Evolutionary conservation across 2,113 vertebrate genomes (phyloP), one percentile per base, ranked within the genome.

Genomic region (Micromys minutus): DNA sequence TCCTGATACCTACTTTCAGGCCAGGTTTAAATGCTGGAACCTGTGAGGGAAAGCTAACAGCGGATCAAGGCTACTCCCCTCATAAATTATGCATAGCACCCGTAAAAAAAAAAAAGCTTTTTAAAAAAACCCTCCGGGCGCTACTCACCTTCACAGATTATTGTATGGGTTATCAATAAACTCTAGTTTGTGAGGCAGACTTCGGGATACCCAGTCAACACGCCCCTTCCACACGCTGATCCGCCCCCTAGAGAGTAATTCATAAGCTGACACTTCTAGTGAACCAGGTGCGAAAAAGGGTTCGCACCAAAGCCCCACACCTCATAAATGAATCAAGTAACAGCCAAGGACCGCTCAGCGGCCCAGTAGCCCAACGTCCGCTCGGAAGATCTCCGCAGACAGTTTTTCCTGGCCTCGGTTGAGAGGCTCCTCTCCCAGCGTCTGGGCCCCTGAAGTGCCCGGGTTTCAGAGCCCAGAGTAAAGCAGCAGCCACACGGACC

Each of bases 161-260:
- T 75, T 89, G 87, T 42, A 26, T 52, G 87, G 81, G 61, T 93
- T 50, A 87, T 76, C 94, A 95, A 22, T 74, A 87, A 74, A 89
- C 50, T 93, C 75, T 94, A 92, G 42, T 88, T 94, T 89, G 57
- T 63, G 6, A 6, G 42, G 55, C 65, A 69, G 76, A 80, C 47
- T 47, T 91, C 36, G n/a, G 55, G 94, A 92, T 55, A 65, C 86
- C 89, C 75, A 22, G 75, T 91, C 83, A 85, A 77, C 63, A 80
- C 17, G 31, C 83, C 96, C 67, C 61, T 88, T 93, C 61, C 7
- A 94, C 61, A 95, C 69, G 57, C 61, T 91, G 93, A 75, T 57
- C 87, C 92, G 42, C 89, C 89, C 89, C 93, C 65, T 95, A 24
- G 42, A 95, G 96, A 92, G 79, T 89, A 96, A 96, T 94, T 97